These are phyloP conservation scores for Onychomys arenicola DNA, from an alignment of 2,797 vertebrate species.

Conservation along the genomic window DNA sequence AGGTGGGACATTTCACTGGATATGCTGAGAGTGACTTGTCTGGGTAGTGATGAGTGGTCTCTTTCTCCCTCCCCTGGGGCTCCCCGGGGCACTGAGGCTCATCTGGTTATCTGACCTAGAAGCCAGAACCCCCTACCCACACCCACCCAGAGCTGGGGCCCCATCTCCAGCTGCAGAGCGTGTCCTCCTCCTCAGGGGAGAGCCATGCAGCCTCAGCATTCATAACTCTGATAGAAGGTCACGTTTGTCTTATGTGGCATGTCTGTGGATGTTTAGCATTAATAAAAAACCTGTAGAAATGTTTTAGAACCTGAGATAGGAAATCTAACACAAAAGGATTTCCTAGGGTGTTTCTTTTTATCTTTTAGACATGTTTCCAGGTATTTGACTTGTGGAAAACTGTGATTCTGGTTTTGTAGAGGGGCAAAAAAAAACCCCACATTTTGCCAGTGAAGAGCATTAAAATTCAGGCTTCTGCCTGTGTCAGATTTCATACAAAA, in stretches of 20 bases:
- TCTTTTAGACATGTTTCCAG: conserved; percentile 23
- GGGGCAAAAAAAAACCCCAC: background rate
- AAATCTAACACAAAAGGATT: background rate
- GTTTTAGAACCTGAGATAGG: background rate
- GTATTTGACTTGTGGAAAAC: conserved; percentile 56
- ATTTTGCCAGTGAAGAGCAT: conserved; percentile 59
- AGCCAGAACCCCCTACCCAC: background rate
- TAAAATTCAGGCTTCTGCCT: conserved; percentile 52
- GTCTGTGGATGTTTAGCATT: background rate
- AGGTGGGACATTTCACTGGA: background rate
- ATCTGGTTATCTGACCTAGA: background rate
- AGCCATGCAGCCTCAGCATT: background rate
- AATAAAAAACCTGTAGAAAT: background rate
- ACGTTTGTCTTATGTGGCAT: background rate
- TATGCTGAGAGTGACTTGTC: background rate
- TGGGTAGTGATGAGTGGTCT: background rate
- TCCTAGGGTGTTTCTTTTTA: background rate
- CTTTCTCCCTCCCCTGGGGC: background rate
- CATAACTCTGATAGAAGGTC: background rate
- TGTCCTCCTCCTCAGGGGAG: background rate
- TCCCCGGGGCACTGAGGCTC: background rate
- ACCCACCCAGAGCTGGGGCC: background rate
- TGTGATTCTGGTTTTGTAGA: conserved; percentile 16
- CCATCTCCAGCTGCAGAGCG: background rate
- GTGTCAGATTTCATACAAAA: conserved; percentile 58